Percentiles rank a stretch among this genome's conserved stretches.
phyloP scores from a whole-genome alignment of 2,888 invertebrate species.

The Chaetogeoica ovagalla region DNA sequence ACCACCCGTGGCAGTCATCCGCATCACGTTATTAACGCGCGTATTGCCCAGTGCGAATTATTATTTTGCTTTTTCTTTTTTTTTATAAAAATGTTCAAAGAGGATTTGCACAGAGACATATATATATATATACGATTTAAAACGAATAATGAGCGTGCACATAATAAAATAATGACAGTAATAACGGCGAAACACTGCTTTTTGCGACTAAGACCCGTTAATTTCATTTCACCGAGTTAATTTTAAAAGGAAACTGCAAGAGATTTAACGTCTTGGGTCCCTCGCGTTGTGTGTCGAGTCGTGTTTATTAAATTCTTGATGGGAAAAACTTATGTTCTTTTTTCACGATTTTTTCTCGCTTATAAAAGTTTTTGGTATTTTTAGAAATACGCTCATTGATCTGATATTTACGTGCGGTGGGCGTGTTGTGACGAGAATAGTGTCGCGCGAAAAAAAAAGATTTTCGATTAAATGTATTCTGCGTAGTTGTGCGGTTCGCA shows the following conservation, averaged over 20 bases:
- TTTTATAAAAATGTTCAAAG: conserved; percentile 11
- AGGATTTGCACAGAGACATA: not conserved
- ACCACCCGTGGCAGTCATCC: no score
- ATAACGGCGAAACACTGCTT: not conserved
- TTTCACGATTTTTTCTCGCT: not conserved
- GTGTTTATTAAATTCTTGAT: conserved; percentile 25
- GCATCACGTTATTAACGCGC: no score
- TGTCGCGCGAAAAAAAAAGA: no score
- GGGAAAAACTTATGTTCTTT: not conserved
- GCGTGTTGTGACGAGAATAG: no score
- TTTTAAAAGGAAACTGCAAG: conserved; percentile 30
- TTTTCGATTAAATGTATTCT: no score
- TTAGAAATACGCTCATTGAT: no score
- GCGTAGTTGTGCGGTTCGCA: no score
- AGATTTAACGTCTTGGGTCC: conserved; percentile 18
- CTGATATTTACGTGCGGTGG: no score
- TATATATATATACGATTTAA: not conserved
- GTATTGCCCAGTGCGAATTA: not conserved
- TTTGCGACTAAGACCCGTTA: not conserved
- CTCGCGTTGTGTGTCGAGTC: conserved; percentile 20
- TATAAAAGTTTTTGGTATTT: not conserved
- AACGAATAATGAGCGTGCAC: not conserved
- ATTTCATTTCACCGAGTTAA: conserved; percentile 23
- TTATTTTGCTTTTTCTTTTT: not conserved
- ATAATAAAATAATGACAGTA: not conserved